phyloP scores from a whole-genome alignment of 2,888 invertebrate genomes.

The Tetragonisca angustula region DNA sequence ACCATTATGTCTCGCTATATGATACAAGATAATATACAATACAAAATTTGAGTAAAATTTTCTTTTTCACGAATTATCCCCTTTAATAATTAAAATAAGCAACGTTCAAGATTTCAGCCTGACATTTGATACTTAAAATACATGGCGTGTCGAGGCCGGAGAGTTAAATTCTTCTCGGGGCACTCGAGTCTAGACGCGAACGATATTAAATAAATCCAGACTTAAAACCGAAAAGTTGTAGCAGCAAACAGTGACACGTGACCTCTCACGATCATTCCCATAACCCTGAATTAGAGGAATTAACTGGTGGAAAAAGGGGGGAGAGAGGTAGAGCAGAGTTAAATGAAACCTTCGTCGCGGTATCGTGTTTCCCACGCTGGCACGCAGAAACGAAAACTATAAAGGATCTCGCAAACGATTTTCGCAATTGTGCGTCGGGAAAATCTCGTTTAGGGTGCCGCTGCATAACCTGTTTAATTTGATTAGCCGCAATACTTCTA shows the following conservation, averaged over 20 bases:
- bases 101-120: not conserved
- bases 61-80: not conserved
- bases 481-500: conserved; percentile 8
- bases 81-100: not conserved
- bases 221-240: conserved; percentile 40
- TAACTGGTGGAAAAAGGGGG: conserved; percentile 53
- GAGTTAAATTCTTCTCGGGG: not conserved
- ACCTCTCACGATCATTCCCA: conserved; percentile 70
- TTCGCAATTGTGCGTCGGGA: not conserved
- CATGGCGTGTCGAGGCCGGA: not conserved
- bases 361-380: conserved; percentile 67
- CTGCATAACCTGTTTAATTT: not conserved
- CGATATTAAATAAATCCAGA: conserved; percentile 27
- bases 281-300: conserved; percentile 78
- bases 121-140: not conserved
- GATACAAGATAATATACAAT: too few species aligned
- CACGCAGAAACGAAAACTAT: conserved; percentile 28
- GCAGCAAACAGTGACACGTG: conserved; percentile 61
- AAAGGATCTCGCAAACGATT: conserved; percentile 31
- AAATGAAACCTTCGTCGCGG: conserved; percentile 65
- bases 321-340: conserved; percentile 40
- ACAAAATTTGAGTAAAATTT: not conserved
- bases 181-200: not conserved
- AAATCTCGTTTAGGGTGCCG: conserved; percentile 5
- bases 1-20: too few species aligned